A percentile compares a stretch with the other conserved stretches of the same genome.
Conservation (phyloP, 2,888 invertebrate species). For the Ceriagrion tenellum region DNA sequence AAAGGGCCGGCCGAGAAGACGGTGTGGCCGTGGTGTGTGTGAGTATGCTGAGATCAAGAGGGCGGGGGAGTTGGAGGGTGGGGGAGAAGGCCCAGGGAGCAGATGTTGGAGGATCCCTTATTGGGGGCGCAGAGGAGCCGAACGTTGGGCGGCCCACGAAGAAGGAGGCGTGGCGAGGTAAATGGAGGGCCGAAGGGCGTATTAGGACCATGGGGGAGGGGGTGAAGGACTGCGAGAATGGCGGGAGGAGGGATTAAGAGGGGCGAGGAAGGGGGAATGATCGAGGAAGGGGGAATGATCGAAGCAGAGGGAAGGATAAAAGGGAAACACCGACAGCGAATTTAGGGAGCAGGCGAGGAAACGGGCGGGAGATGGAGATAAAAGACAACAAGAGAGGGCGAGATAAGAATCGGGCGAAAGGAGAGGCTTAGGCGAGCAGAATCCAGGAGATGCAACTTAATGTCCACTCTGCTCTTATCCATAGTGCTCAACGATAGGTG, state of each 20-base stretch:
- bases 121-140: neutral
- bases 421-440: neutral
- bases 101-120: constrained; percentile 15
- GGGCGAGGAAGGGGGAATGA: neutral
- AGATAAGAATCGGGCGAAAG: neutral
- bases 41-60: neutral
- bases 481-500: too few species aligned
- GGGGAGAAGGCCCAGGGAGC: neutral
- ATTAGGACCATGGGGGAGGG: neutral
- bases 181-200: constrained; percentile 24
- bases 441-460: neutral
- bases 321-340: neutral
- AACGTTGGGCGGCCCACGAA: neutral
- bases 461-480: too few species aligned
- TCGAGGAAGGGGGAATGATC: neutral
- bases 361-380: too few species aligned
- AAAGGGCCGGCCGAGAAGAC: neutral
- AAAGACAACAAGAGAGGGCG: neutral
- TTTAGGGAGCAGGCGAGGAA: neutral
- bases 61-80: neutral
- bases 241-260: neutral
- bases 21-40: neutral
- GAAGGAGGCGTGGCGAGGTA: neutral
- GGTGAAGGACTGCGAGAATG: neutral
- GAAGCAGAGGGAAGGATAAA: neutral